Conservation (phyloP, 2,888 invertebrate genomes). For the Sympetrum striolatum region DNA sequence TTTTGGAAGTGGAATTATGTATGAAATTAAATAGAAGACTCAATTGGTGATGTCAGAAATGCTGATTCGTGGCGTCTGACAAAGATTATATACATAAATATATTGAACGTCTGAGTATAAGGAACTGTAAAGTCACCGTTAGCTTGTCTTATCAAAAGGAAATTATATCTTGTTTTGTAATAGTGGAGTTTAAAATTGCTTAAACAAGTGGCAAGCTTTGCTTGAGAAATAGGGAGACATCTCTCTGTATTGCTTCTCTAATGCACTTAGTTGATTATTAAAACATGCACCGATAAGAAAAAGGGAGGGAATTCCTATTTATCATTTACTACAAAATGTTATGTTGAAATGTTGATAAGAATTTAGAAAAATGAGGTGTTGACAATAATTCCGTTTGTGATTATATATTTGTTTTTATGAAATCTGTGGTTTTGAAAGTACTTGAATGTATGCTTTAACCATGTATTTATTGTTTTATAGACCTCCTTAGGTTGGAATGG, state of each 20-base stretch:
- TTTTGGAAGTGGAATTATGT: background rate
- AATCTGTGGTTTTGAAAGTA: background rate
- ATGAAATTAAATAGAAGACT: background rate
- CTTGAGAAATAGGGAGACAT: background rate
- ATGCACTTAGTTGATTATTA: conserved; percentile 25
- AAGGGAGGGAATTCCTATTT: conserved; percentile 3
- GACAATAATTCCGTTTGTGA: conserved; percentile 9
- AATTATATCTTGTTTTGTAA: background rate
- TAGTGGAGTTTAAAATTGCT: background rate
- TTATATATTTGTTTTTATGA: background rate
- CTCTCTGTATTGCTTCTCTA: conserved; percentile 7
- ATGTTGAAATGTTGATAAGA: background rate
- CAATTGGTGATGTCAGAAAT: background rate
- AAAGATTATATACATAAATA: background rate
- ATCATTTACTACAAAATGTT: background rate
- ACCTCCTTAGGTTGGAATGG: background rate
- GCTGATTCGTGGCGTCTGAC: background rate
- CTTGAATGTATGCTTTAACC: background rate
- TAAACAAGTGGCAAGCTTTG: background rate
- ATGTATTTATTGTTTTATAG: background rate
- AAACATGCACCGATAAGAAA: background rate
- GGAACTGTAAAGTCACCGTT: background rate
- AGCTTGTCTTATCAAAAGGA: background rate
- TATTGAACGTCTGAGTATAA: background rate
- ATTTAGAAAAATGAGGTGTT: background rate